A percentile compares a stretch with the other conserved stretches of the same genome.
These are phyloP conservation scores for Pristiophorus japonicus DNA, from an alignment of 2,113 vertebrate species.

Conservation along the genomic window DNA sequence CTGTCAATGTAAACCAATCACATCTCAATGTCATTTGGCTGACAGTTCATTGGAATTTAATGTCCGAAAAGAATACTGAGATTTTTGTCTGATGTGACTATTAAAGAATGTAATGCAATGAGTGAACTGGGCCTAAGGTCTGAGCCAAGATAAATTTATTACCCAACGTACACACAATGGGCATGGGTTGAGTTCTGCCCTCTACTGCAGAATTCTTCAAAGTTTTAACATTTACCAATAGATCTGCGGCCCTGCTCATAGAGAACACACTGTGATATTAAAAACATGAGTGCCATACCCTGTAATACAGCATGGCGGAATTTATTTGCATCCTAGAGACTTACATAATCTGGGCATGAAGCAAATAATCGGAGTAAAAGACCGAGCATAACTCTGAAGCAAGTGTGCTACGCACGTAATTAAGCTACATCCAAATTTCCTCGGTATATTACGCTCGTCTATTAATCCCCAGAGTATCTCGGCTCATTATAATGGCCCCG, in stretches of 20 bases:
- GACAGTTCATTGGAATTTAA: background rate
- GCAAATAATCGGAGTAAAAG: background rate
- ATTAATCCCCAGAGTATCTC: too few relatives aligned
- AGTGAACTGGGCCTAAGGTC: background rate
- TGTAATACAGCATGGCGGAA: background rate
- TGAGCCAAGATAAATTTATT: background rate
- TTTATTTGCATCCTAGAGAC: background rate
- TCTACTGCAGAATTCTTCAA: background rate
- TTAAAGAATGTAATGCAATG: background rate
- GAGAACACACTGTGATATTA: background rate
- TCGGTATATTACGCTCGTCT: background rate
- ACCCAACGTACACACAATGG: background rate
- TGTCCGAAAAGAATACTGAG: background rate
- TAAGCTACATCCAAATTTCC: background rate
- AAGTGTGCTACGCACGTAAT: background rate
- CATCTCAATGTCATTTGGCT: constrained; percentile 23
- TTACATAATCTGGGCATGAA: background rate
- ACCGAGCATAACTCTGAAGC: background rate
- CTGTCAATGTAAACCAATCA: constrained; percentile 32
- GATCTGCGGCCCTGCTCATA: background rate
- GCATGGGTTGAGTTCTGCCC: background rate
- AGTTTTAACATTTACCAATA: background rate
- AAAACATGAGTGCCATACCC: background rate
- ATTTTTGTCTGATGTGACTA: background rate
- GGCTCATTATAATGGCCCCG: background rate